A percentile compares a stretch with the other conserved stretches of the same genome.
Evolutionary conservation across 2,888 invertebrate genomes (phyloP).

Genomic region (Sarcophaga carnaria): DNA sequence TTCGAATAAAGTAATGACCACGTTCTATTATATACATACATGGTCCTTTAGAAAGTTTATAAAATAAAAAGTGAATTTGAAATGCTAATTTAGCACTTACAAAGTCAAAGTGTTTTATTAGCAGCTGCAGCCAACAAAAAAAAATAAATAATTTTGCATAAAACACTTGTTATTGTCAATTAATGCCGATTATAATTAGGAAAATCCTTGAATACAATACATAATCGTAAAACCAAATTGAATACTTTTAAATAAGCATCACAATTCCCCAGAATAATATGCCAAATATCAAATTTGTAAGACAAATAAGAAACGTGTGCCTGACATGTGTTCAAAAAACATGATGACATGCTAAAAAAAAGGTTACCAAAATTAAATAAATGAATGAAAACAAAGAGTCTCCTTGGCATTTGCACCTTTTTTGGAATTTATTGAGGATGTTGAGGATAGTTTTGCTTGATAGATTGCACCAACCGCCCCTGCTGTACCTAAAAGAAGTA

Average conservation of each 20-base stretch:
- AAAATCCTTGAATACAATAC: not conserved
- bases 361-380: not conserved
- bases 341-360: slow-evolving; percentile 39
- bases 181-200: too few relatives aligned
- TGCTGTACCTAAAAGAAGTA: not conserved
- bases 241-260: not conserved
- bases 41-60: not conserved
- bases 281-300: slow-evolving; percentile 3
- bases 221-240: not conserved
- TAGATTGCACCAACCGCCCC: slow-evolving; percentile 49
- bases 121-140: not conserved
- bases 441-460: slow-evolving; percentile 47
- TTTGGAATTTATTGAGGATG: slow-evolving; percentile 1
- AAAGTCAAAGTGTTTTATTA: slow-evolving; percentile 1
- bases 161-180: slow-evolving; percentile 28
- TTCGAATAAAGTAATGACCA: not conserved
- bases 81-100: not conserved
- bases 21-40: slow-evolving; percentile 20
- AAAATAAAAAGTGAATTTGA: not conserved
- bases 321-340: slow-evolving; percentile 51
- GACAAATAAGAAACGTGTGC: slow-evolving; percentile 57
- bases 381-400: slow-evolving; percentile 13
- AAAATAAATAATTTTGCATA: slow-evolving; percentile 5
- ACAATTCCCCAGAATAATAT: too few relatives aligned
- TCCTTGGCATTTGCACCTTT: slow-evolving; percentile 31